Percentiles rank a stretch among this genome's conserved stretches.
phyloP scores from a whole-genome alignment of 2,113 vertebrate species.

The Lanius collurio region DNA sequence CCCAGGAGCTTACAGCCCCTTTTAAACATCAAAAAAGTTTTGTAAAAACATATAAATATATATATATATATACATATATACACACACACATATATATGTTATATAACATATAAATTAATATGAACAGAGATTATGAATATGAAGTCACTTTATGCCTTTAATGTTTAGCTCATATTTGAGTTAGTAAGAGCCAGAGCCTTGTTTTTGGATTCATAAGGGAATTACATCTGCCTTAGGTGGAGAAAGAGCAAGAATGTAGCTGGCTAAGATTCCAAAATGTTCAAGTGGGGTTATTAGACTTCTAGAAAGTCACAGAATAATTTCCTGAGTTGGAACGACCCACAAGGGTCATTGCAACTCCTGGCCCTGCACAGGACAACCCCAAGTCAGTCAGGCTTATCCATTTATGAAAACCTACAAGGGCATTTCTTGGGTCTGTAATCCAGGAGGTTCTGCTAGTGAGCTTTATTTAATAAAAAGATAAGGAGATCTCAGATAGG shows the following conservation, averaged over 20 bases:
- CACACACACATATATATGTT: accelerated
- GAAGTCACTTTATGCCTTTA: background rate
- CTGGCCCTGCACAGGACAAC: background rate
- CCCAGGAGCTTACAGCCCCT: background rate
- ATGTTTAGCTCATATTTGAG: background rate
- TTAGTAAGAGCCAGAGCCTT: background rate
- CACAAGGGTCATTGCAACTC: background rate
- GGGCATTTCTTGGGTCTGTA: background rate
- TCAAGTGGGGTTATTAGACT: background rate
- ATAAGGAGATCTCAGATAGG: background rate
- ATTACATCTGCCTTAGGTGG: background rate
- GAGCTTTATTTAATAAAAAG: background rate
- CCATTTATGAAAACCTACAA: background rate
- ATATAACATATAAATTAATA: background rate
- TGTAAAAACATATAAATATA: background rate
- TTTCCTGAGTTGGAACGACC: background rate
- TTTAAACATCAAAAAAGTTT: background rate
- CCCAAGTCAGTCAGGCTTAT: background rate
- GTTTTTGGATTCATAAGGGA: background rate
- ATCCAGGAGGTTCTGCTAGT: background rate
- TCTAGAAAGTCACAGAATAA: background rate
- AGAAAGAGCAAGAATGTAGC: background rate
- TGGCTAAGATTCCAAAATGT: background rate
- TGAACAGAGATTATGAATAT: background rate
- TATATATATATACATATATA: too few species aligned